Evolutionary conservation across 2,113 vertebrate genomes (phyloP).

Genomic region (Helogale parvula): DNA sequence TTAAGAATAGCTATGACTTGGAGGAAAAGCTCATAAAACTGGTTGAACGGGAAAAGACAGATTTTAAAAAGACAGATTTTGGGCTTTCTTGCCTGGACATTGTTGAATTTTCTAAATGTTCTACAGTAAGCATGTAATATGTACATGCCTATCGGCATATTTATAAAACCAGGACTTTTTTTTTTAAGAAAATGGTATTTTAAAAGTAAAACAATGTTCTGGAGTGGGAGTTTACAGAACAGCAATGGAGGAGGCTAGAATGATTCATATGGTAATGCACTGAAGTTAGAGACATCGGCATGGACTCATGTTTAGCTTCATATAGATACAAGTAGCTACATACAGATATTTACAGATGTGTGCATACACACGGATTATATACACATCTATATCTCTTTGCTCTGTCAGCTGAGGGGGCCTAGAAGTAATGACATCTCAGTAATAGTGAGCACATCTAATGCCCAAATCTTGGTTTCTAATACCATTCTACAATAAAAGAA

Average conservation of each 20-base stretch:
- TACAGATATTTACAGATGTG: background rate
- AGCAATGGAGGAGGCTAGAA: background rate
- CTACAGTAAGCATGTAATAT: background rate
- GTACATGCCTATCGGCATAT: background rate
- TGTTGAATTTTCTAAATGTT: background rate
- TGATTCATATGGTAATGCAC: background rate
- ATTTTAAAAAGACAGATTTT: background rate
- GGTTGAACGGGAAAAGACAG: background rate
- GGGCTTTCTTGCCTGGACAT: background rate
- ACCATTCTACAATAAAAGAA: background rate
- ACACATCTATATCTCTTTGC: background rate
- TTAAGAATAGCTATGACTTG: slow-evolving; percentile 19
- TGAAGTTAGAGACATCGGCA: background rate
- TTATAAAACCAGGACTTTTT: background rate
- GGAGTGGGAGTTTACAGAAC: background rate
- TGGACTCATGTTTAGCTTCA: background rate
- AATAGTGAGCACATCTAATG: no score
- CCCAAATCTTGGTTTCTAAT: slow-evolving; percentile 25
- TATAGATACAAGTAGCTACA: background rate
- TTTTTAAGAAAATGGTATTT: background rate
- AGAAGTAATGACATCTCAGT: background rate
- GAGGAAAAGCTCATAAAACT: background rate
- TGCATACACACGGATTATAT: background rate
- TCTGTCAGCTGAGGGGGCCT: background rate
- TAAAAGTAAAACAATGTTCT: background rate